Conservation (phyloP, 1,140 invertebrate genomes). For the Sitophilus oryzae region DNA sequence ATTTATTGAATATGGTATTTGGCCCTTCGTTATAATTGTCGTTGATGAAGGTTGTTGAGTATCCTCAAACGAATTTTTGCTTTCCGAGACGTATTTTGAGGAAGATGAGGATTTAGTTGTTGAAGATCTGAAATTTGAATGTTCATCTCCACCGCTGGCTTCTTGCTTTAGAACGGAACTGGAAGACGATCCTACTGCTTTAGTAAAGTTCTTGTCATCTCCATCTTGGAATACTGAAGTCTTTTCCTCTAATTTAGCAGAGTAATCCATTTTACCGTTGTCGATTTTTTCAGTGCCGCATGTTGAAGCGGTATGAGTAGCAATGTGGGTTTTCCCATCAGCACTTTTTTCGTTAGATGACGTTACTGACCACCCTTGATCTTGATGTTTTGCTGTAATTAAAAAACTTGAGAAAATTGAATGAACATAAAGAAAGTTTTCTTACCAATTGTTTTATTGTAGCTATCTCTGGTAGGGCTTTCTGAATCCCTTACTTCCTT, state of each 20-base stretch:
- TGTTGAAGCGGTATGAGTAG: constrained; percentile 40
- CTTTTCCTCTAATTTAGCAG: constrained; percentile 53
- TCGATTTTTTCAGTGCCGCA: constrained; percentile 53
- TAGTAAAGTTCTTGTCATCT: constrained; percentile 56
- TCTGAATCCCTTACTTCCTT: constrained; percentile 71
- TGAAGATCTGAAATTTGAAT: constrained; percentile 45
- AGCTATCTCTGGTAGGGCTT: constrained; percentile 60
- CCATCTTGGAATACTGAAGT: constrained; percentile 54
- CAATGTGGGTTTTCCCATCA: constrained; percentile 45
- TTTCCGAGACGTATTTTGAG: constrained; percentile 35
- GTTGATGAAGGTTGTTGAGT: not conserved
- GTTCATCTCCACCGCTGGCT: constrained; percentile 51
- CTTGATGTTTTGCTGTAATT: constrained; percentile 25
- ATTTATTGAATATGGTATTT: constrained; percentile 9
- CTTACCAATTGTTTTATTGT: constrained; percentile 44
- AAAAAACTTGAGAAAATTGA: no score
- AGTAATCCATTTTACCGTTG: constrained; percentile 53
- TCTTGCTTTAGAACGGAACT: constrained; percentile 55
- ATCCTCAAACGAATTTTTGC: constrained; percentile 27
- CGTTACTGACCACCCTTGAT: constrained; percentile 47
- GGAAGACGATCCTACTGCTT: constrained; percentile 50
- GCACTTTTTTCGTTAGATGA: constrained; percentile 44
- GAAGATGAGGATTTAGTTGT: constrained; percentile 45
- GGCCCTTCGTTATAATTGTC: not conserved
- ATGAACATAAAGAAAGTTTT: not conserved